Base-by-base conservation (phyloP, 2,113 vertebrate genomes). In the Pygoscelis antarcticus region DNA sequence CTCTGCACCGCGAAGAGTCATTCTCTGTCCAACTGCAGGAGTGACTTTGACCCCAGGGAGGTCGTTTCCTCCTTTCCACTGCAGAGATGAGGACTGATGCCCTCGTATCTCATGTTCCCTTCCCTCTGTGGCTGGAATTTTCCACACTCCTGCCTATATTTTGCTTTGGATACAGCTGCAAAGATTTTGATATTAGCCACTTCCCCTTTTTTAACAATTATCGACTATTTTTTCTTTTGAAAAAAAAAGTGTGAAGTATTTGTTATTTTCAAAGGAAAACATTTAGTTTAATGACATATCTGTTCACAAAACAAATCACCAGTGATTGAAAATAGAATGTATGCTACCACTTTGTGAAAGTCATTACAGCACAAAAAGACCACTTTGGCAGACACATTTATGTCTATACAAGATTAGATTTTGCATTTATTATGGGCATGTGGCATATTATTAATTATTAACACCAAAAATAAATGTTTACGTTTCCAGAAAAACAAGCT, bases 371-470 rank as follows among this genome's bases (percentile, higher is more conserved):
- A 86, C 23, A 96, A 84, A 91, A 96, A 95, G 91, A 93, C 87
- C 76, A 91, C 93, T 96, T 90, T 94, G 94, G 91, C 93, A 97
- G 89, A 86, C 47, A 90, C 84, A 86, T 94, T 94, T 89, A 87
- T 88, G 91, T 85, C 93, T 96, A 86, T 29, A 77, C 55, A 42
- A 93, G 89, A 96, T 93, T 94, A 87, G 81, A 96, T 91, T 96
- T 93, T 46, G 18, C 91, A 94, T 93, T 94, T 94, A 81, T 93
- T 96, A 96, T 90, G 83, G 83, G 82, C 89, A 97, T 94, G 94
- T 94, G 94, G 84, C 58, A 70, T 55, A 96, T 93, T 96, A 96
- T 96, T 96, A 96, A 97, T 97, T 95, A 96, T 96, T 97, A 96
- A 95, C 93, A 95, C 91, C 49, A 91, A 96, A 94, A 96, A 96